Conservation (phyloP, 2,797 vertebrate species). For the Sebastes taczanowskii region DNA sequence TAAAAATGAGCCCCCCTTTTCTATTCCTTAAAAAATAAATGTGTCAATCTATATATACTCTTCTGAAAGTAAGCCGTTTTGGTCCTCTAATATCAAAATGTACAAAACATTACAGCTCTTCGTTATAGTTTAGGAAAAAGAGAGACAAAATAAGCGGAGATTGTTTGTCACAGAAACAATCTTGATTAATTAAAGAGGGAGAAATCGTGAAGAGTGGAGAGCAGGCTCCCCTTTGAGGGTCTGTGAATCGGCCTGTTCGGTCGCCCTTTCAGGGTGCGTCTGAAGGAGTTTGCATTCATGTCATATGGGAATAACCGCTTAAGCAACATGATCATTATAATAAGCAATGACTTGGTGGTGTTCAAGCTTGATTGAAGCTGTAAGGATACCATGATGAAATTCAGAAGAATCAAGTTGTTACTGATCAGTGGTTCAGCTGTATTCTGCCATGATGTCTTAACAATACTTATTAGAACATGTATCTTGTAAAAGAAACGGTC, state of each 20-base stretch:
- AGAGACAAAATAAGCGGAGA: slow-evolving; percentile 55
- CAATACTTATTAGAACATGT: not conserved
- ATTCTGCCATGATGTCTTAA: not conserved
- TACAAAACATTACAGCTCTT: slow-evolving; percentile 81
- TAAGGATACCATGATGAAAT: not conserved
- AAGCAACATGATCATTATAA: not conserved
- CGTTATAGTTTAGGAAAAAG: slow-evolving; percentile 66
- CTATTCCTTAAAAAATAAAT: slow-evolving; percentile 75
- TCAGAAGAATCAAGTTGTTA: not conserved
- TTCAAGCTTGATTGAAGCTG: not conserved
- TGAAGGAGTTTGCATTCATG: slow-evolving; percentile 31
- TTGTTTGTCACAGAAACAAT: slow-evolving; percentile 72
- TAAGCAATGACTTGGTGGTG: not conserved
- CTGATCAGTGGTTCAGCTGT: not conserved
- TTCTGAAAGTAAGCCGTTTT: slow-evolving; percentile 79
- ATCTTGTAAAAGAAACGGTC: not conserved
- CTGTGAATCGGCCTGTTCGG: not conserved
- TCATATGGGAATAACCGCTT: slow-evolving; percentile 32
- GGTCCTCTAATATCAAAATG: slow-evolving; percentile 86
- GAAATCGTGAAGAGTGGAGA: not conserved
- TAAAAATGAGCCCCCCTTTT: slow-evolving; percentile 62
- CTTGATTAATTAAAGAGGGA: slow-evolving; percentile 60
- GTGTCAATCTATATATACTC: slow-evolving; percentile 77
- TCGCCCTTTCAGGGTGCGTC: slow-evolving; percentile 17
- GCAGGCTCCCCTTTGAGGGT: slow-evolving; percentile 27